A percentile compares a stretch with the other conserved stretches of the same genome.
Conservation (phyloP, 2,797 vertebrate genomes). For the Hemibagrus guttatus region DNA sequence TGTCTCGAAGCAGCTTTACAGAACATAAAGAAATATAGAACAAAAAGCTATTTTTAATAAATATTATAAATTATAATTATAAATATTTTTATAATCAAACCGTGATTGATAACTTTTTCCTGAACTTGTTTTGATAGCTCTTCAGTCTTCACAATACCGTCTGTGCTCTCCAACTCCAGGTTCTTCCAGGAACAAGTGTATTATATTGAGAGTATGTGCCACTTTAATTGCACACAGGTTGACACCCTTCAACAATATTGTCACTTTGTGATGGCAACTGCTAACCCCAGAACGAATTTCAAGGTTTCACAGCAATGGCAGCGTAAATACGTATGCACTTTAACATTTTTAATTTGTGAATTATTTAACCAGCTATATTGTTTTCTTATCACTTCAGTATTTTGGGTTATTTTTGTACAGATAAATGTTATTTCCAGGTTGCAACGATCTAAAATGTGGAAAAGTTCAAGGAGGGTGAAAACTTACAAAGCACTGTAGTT, state of each 20-base stretch:
- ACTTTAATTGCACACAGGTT: not conserved
- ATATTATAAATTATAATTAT: too few relatives aligned
- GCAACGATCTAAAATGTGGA: not conserved
- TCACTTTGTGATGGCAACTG: not conserved
- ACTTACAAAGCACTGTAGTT: not conserved
- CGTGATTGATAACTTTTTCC: not conserved
- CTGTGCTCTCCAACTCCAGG: not conserved
- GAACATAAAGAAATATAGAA: too few relatives aligned
- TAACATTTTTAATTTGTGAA: not conserved
- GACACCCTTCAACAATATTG: not conserved
- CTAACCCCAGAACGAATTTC: not conserved
- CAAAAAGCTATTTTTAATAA: too few relatives aligned
- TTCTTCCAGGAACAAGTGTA: not conserved
- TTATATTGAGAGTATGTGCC: not conserved
- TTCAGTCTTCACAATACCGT: not conserved
- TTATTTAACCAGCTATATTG: not conserved
- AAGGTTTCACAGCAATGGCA: not conserved
- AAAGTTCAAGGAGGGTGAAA: not conserved
- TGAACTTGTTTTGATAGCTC: not conserved
- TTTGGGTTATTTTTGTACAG: not conserved
- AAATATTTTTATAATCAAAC: not conserved
- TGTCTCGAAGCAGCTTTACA: too few relatives aligned
- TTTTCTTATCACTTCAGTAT: not conserved
- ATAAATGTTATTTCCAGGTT: not conserved
- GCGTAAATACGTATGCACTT: not conserved